Base-by-base conservation (phyloP, 1,140 invertebrate genomes). In the Magallana angulata region DNA sequence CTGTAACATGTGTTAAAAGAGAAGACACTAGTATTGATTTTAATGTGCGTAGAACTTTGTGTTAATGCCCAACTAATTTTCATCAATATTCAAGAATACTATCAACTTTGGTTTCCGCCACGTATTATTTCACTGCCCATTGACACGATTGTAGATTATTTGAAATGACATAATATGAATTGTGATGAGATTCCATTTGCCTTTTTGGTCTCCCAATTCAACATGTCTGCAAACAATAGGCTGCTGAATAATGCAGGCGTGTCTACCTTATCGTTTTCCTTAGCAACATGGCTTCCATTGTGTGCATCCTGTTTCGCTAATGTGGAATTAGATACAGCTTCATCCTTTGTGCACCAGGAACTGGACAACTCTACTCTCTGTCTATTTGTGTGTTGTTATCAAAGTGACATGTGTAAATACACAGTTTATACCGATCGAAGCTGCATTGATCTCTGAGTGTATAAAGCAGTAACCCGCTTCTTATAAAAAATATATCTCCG, bases 211-310 rank as follows among this genome's bases (percentile, higher is more conserved):
- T 16, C 60, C 0, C 18, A 24, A 18, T 12, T 76, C 68, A 18
- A 24, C 68, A 12, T 24, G 24, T 30, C 24, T 30, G 24, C 18
- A 76, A 4, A 36, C 68, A 76, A 76, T 76, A 18, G 68, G 14
- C 68, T 76, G 24, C 18, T 76, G 12, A 76, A 76, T 76, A 76
- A 76, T 76, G 24, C 68, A 76, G 68, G 14, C 68, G 11, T 24
- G 68, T 48, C 36, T 76, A 76, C 36, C 7, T 76, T 76, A 76
- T 76, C 68, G 68, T 76, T 76, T 76, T 76, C 68, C 68, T 76
- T 76, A 76, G 68, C 68, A 76, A 76, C 68, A 76, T 11, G 7
- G 68, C 24, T 76, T 30, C 18, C 68, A 76, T 76, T 76, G 68
- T 76, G 8, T 30, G 12, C 36, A 18, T 76, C 11, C 12, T 24